These are phyloP conservation scores for Ptilodon capucinus DNA, from an alignment of 2,888 invertebrate species.

Conservation along the genomic window DNA sequence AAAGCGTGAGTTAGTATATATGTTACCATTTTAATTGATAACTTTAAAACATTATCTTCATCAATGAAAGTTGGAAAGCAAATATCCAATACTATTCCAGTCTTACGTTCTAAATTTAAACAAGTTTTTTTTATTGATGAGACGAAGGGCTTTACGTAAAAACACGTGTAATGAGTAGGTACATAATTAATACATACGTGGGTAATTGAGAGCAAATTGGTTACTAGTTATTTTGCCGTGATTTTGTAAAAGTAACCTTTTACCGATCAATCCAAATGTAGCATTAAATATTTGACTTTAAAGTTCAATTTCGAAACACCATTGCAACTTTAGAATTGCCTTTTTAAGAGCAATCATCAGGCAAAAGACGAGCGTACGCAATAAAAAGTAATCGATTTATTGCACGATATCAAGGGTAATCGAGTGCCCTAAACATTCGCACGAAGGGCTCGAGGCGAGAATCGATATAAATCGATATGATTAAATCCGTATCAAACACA, in stretches of 20 bases:
- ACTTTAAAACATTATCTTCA: constrained; percentile 14
- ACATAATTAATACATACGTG: constrained; percentile 1
- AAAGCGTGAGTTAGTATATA: background rate
- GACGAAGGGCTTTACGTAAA: constrained; percentile 27
- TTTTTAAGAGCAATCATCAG: background rate
- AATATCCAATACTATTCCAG: constrained; percentile 7
- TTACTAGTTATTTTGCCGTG: constrained; percentile 13
- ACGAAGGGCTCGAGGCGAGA: constrained; percentile 28
- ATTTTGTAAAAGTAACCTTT: background rate
- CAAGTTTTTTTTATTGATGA: constrained; percentile 12
- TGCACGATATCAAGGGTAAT: constrained; percentile 33
- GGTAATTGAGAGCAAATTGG: constrained; percentile 32
- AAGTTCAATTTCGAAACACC: background rate
- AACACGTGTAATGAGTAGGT: background rate
- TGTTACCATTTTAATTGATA: background rate
- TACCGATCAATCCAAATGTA: background rate
- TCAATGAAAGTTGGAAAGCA: constrained; percentile 5
- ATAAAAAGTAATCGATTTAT: constrained; percentile 34
- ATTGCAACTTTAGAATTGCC: background rate
- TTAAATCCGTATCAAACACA: constrained; percentile 27
- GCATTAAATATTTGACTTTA: background rate
- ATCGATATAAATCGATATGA: constrained; percentile 34
- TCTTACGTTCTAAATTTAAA: constrained; percentile 1
- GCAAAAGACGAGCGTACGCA: constrained; percentile 3
- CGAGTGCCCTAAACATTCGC: constrained; percentile 33